Evolutionary conservation across 92 coral and sea anemone genomes (phyloP), one percentile per base, ranked within the genome.

Genomic region (Epizoanthus stellaris): DNA sequence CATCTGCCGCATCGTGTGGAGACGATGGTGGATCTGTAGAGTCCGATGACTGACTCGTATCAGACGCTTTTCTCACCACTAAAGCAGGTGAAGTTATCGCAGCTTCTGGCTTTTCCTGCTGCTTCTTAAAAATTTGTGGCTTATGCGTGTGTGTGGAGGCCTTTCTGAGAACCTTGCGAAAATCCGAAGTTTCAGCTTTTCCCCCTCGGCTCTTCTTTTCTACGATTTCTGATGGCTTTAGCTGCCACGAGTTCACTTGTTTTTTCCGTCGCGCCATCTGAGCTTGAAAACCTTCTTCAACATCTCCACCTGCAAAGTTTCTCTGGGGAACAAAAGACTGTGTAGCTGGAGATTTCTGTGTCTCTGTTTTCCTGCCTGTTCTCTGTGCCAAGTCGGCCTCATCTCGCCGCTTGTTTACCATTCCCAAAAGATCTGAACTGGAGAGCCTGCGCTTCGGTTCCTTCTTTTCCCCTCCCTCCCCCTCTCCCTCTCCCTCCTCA

Each of bases 201-300:
- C 70, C 83, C 14, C 83, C 83, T 20, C 83, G 45, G 60, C 83
- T 79, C 73, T 79, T 79, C 72, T 79, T 79, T 12, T 79, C 83
- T 67, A 59, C 49, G 8, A 79, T 43, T 9, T 79, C 83, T 13
- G 83, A 43, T 19, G 83, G 83, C 17, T 79, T 79, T 19, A 79
- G 49, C 4, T 62, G 72, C 59, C 43, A 64, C 13, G 83, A 40
- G 72, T 90, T 90, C 7, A 91, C 87, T 72, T 89, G 85, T 30
- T 92, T 85, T 73, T 94, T 94, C 14, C 98, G 88, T 64, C 79
- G 87, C 3, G 94, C 90, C 98, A 94, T 89, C 34, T 86, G 87
- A 49, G 71, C 86, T 58, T 92, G 74, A 45, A 94, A 90, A 74
- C 52, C 82, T 60, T 94, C 95, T 69, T 92, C 98, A 3, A 74